Conservation (phyloP, 2,113 vertebrate genomes). For the Oryzias javanicus region DNA sequence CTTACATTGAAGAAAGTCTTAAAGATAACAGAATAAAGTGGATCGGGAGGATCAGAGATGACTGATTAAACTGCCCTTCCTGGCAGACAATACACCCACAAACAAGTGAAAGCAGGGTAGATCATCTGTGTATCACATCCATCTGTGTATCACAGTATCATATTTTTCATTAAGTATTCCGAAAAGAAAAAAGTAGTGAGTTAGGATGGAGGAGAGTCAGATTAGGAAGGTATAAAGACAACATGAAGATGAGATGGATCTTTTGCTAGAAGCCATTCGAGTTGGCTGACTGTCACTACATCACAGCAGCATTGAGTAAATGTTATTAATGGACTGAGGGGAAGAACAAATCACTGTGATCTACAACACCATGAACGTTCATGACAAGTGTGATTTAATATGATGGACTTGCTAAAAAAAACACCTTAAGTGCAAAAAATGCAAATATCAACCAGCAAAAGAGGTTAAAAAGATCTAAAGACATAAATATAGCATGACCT, state of each 20-base stretch:
- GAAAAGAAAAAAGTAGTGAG: too few species aligned
- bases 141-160: constrained; percentile 14
- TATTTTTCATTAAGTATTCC: too few species aligned
- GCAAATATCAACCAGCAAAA: constrained; percentile 13
- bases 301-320: constrained; percentile 52
- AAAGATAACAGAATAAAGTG: not conserved
- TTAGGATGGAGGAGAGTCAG: too few species aligned
- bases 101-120: not conserved
- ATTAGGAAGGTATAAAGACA: constrained; percentile 30
- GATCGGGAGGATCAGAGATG: not conserved
- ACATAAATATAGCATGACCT: constrained; percentile 28
- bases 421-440: not conserved
- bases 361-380: constrained; percentile 43
- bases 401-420: constrained; percentile 22
- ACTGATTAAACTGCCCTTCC: not conserved
- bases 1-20: not conserved
- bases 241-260: constrained; percentile 46
- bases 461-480: constrained; percentile 11
- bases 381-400: constrained; percentile 32
- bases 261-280: constrained; percentile 51
- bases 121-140: not conserved
- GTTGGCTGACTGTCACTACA: constrained; percentile 54
- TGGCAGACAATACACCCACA: not conserved
- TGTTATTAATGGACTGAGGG: constrained; percentile 58
- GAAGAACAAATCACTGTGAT: constrained; percentile 60